Evolutionary conservation across 1,140 invertebrate genomes (phyloP).

Genomic region (Drosophila prosaltans): DNA sequence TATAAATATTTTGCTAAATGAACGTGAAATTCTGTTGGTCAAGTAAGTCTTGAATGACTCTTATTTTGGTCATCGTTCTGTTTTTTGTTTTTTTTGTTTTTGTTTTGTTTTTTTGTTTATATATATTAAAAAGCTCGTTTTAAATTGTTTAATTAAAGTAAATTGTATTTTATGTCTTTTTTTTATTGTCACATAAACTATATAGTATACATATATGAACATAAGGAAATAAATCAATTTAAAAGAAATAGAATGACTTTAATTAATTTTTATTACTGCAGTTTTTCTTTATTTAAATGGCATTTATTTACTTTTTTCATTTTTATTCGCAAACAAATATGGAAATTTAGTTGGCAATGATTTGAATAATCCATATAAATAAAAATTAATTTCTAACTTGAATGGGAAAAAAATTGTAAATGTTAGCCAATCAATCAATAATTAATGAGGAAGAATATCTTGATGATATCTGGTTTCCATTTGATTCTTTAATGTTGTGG

Average conservation of each 20-base stretch:
- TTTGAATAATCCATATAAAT: constrained; percentile 11
- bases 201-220: background rate
- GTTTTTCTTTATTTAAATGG: background rate
- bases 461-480: background rate
- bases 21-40: constrained; percentile 45
- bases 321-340: background rate
- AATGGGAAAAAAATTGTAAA: constrained; percentile 12
- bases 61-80: constrained; percentile 8
- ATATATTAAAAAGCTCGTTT: background rate
- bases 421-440: background rate
- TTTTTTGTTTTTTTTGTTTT: background rate
- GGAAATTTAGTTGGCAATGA: background rate
- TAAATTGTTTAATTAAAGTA: constrained; percentile 9
- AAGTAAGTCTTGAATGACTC: constrained; percentile 2
- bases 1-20: constrained; percentile 52
- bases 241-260: constrained; percentile 1
- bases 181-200: background rate
- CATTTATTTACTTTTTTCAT: no score
- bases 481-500: background rate
- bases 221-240: constrained; percentile 1
- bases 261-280: constrained; percentile 12
- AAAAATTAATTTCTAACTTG: constrained; percentile 10
- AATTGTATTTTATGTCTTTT: background rate
- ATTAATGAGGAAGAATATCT: background rate
- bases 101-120: background rate